phyloP scores from a whole-genome alignment of 2,888 invertebrate genomes.

The Cyrtodaria siliqua region DNA sequence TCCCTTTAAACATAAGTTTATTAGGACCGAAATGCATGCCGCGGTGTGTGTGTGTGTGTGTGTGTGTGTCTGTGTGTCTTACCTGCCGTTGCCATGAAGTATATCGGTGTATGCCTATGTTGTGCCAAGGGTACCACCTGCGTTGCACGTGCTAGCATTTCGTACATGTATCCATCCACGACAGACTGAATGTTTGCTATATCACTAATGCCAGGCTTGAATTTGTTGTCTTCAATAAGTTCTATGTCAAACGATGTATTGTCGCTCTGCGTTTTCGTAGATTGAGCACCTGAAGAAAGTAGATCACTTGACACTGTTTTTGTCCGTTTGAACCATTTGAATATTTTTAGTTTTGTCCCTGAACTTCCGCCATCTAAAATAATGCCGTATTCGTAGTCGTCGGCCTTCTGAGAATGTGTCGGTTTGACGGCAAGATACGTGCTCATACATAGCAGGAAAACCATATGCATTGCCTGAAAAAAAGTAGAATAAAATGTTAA shows the following conservation, averaged over 20 bases:
- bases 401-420: conserved; percentile 14
- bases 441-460: conserved; percentile 59
- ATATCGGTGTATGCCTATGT: conserved; percentile 85
- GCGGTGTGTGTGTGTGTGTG: no score
- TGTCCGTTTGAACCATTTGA: conserved; percentile 82
- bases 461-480: conserved; percentile 66
- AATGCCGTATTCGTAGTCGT: conserved; percentile 84
- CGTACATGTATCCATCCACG: conserved; percentile 75
- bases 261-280: not conserved
- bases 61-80: no score
- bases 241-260: conserved; percentile 20
- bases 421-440: conserved; percentile 42
- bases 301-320: conserved; percentile 31
- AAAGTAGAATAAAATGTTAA: not conserved
- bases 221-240: conserved; percentile 64
- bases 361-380: conserved; percentile 87
- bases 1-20: no score
- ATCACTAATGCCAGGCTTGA: conserved; percentile 68
- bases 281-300: no score
- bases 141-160: conserved; percentile 84
- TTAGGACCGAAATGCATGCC: no score
- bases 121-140: conserved; percentile 82
- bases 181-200: conserved; percentile 51
- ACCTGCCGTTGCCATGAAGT: conserved; percentile 87
- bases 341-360: conserved; percentile 87